Conservation (phyloP, 2,888 invertebrate species). For the Steinernema scapterisci region DNA sequence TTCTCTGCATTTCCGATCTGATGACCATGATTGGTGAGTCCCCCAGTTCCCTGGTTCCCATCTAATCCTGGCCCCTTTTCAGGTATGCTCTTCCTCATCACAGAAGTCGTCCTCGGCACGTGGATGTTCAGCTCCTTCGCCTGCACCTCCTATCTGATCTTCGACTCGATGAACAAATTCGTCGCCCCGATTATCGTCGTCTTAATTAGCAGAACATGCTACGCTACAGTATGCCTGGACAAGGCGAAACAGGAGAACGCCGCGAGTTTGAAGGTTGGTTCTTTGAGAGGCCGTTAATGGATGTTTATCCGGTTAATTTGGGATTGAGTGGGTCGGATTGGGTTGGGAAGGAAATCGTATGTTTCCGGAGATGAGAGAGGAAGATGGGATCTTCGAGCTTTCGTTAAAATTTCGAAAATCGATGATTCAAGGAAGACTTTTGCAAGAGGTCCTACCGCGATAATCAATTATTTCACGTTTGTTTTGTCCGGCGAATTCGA, state of each 20-base stretch:
- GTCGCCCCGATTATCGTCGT: slow-evolving; percentile 65
- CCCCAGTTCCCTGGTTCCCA: not conserved
- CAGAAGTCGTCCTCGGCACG: slow-evolving; percentile 62
- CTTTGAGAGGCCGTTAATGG: not conserved
- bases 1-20: slow-evolving; percentile 63
- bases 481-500: too few species aligned
- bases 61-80: slow-evolving; percentile 36
- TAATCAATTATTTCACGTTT: too few species aligned
- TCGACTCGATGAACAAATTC: slow-evolving; percentile 67
- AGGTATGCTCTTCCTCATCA: slow-evolving; percentile 65
- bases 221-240: slow-evolving; percentile 64
- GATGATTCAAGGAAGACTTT: too few species aligned
- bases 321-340: not conserved
- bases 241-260: slow-evolving; percentile 58
- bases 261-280: slow-evolving; percentile 59
- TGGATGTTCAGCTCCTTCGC: slow-evolving; percentile 61
- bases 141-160: slow-evolving; percentile 61
- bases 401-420: too few species aligned
- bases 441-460: too few species aligned
- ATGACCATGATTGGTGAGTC: slow-evolving; percentile 65
- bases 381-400: too few species aligned
- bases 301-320: not conserved
- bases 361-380: too few species aligned
- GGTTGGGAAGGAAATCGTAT: too few species aligned
- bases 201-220: slow-evolving; percentile 65